These are phyloP conservation scores for Emmelina monodactyla DNA, from an alignment of 2,888 invertebrate species.

Conservation along the genomic window DNA sequence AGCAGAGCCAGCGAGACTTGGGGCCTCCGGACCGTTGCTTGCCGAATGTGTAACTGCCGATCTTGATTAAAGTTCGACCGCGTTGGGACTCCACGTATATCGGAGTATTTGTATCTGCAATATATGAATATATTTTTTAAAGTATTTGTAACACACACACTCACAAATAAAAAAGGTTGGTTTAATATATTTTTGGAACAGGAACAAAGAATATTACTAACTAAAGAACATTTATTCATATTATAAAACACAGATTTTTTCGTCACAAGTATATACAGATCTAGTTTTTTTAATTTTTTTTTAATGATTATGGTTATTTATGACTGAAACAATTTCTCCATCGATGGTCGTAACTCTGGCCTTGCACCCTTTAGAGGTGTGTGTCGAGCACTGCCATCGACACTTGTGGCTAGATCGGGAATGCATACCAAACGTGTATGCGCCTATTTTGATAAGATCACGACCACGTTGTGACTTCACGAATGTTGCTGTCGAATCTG, in stretches of 20 bases:
- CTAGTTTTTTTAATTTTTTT: background rate
- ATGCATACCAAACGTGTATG: too few species aligned
- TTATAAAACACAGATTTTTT: background rate
- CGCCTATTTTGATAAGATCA: too few species aligned
- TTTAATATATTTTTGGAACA: too few species aligned
- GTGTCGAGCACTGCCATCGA: background rate
- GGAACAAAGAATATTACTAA: too few species aligned
- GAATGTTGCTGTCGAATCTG: too few species aligned
- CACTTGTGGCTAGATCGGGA: too few species aligned
- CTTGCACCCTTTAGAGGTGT: constrained; percentile 11
- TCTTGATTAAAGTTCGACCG: background rate
- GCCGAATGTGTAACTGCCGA: background rate
- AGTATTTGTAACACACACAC: too few species aligned
- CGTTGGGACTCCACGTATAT: background rate
- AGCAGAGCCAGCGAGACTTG: background rate
- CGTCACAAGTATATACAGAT: background rate
- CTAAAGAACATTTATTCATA: background rate
- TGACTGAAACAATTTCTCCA: too few species aligned
- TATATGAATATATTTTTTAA: background rate
- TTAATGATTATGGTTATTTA: background rate
- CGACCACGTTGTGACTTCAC: too few species aligned
- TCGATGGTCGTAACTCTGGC: constrained; percentile 15
- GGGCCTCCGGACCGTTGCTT: background rate
- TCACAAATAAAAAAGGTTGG: too few species aligned
- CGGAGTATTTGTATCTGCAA: background rate